These are phyloP conservation scores for Lampris incognitus DNA, from an alignment of 2,113 vertebrate genomes.

Conservation along the genomic window DNA sequence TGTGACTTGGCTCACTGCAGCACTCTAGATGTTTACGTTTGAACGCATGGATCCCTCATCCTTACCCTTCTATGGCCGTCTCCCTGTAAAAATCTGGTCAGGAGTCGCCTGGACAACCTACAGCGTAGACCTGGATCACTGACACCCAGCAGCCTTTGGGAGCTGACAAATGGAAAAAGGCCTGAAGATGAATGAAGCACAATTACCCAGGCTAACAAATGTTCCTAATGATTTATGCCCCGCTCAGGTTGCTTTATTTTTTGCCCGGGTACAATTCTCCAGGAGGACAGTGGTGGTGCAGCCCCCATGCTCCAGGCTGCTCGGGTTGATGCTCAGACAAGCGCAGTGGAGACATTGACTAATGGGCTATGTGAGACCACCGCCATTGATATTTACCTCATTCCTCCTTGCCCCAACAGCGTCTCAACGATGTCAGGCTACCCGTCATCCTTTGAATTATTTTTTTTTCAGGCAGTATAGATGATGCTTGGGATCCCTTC, in stretches of 20 bases:
- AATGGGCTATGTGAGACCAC: conserved; percentile 81
- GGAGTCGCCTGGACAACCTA: conserved; percentile 30
- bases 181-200: conserved; percentile 81
- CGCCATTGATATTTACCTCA: conserved; percentile 77
- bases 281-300: conserved; percentile 72
- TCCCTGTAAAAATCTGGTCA: conserved; percentile 29
- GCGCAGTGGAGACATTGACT: conserved; percentile 68
- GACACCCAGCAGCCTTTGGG: conserved; percentile 68
- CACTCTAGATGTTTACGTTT: conserved; percentile 14
- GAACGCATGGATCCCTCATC: no score
- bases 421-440: conserved; percentile 71
- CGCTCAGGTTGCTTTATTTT: conserved; percentile 82
- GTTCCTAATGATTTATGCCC: conserved; percentile 83
- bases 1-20: no score
- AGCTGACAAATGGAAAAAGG: conserved; percentile 77
- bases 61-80: conserved; percentile 13
- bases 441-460: conserved; percentile 52
- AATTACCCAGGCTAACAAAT: conserved; percentile 82
- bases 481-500: conserved; percentile 54
- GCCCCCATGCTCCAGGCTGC: conserved; percentile 61
- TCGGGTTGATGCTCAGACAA: conserved; percentile 67
- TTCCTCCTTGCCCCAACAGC: conserved; percentile 68
- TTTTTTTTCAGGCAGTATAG: conserved; percentile 46
- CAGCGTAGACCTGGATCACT: conserved; percentile 40
- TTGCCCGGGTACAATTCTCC: conserved; percentile 69